Conservation (phyloP, 37 sponge, comb jelly and placozoan species). For the Oscarella lobularis region DNA sequence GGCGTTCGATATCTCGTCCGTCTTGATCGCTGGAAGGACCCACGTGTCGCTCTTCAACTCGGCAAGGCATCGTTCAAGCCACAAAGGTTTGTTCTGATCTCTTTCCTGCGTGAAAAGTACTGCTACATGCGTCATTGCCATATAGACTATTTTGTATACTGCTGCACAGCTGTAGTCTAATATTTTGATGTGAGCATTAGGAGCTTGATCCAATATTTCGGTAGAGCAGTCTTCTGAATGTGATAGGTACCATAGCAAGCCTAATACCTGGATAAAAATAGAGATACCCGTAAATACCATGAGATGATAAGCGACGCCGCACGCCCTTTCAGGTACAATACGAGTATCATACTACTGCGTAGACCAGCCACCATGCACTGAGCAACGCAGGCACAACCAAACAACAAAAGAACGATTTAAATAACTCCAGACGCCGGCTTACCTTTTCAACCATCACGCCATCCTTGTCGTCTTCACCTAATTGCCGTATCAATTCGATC, state of each 20-base stretch:
- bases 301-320: too few species aligned
- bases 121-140: background rate
- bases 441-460: slow-evolving; percentile 93
- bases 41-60: slow-evolving; percentile 56
- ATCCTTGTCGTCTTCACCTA: slow-evolving; percentile 99
- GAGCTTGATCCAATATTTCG: slow-evolving; percentile 91
- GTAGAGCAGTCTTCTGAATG: slow-evolving; percentile 73
- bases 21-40: slow-evolving; percentile 88
- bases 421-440: background rate
- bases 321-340: too few species aligned
- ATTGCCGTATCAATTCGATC: slow-evolving; percentile 83
- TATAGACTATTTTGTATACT: background rate
- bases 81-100: slow-evolving; percentile 64
- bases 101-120: slow-evolving; percentile 36
- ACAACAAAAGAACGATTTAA: background rate
- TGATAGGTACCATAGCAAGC: slow-evolving; percentile 83
- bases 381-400: background rate
- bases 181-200: slow-evolving; percentile 88
- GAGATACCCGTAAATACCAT: background rate
- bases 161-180: slow-evolving; percentile 91
- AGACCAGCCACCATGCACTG: too few species aligned
- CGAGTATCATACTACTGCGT: too few species aligned
- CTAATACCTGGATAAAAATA: slow-evolving; percentile 43
- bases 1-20: too few species aligned
- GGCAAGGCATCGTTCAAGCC: slow-evolving; percentile 65